Base-by-base conservation (phyloP, 2,888 invertebrate genomes). In the Leptarthrus brevirostris region DNA sequence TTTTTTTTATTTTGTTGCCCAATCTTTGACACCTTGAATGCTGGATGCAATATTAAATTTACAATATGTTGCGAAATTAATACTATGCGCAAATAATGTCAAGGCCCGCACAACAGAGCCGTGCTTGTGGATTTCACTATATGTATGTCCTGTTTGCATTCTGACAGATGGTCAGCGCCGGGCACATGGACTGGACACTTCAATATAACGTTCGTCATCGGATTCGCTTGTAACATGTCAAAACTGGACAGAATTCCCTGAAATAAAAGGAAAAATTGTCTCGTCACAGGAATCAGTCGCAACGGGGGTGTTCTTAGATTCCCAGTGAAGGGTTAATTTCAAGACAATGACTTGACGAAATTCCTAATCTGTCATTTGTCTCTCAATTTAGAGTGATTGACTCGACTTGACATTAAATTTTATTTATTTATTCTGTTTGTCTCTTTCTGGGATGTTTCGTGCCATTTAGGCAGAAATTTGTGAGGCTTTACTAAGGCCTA, bases 271-370 rank as follows among this genome's bases (percentile, higher is more conserved):
- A 54, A 54, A 54, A 53, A n/a, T 72, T 47, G 40, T 58, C 56
- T 44, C n/a, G 56, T 56, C 58, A 72, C 16, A 58, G 47, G 72
- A 56, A 14, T 58, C 40, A 4, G 16, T 18, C 72, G 16, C 72
- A 56, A 58, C 44, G 72, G 72, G 72, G 72, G 72, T 72, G 58
- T 56, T 53, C 34, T 40, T 24, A 14, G 22, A 47, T 56, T 53
- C 34, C 54, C 40, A 14, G 22, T 24, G 47, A 72, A 72, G 72
- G 72, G 72, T 72, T 72, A 78, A 80, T 80, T 78, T 78, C 77
- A 77, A 78, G 77, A 80, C 78, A 79, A 80, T 84, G 83, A 84
- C 83, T 84, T 83, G 83, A 81, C 82, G 81, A 82, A 84, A 83
- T 79, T 76, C 77, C 80, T 82, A 81, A 82, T 83, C 81, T 83